Evolutionary conservation across 2,888 invertebrate genomes (phyloP).

Genomic region (Nematopogon swammerdamellus): DNA sequence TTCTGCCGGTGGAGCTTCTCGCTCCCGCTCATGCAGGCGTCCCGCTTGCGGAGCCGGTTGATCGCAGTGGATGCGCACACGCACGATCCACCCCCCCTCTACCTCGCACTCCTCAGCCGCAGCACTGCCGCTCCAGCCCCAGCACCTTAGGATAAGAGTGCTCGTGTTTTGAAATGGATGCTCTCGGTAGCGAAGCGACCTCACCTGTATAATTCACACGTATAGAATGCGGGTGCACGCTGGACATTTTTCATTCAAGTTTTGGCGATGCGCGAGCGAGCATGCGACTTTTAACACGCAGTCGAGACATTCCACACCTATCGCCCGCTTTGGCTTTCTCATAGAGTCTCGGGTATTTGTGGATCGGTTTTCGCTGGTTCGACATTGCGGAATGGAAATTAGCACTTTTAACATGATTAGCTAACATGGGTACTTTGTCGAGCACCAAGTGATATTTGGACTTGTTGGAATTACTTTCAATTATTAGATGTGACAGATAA

Average conservation of each 20-base stretch:
- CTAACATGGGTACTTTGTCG: too few relatives aligned
- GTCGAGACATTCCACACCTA: background rate
- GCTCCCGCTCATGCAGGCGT: constrained; percentile 26
- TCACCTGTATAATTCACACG: background rate
- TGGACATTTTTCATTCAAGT: background rate
- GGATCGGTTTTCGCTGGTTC: background rate
- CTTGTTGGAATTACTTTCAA: too few relatives aligned
- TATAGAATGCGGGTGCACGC: background rate
- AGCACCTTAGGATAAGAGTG: constrained; percentile 15
- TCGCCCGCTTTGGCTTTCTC: background rate
- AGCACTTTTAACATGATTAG: background rate
- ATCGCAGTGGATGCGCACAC: constrained; percentile 43
- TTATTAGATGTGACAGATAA: too few relatives aligned
- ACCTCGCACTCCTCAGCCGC: constrained; percentile 26
- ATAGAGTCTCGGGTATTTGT: background rate
- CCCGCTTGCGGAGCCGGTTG: constrained; percentile 14
- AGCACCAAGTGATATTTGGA: too few relatives aligned
- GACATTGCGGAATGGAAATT: background rate
- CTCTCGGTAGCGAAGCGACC: constrained; percentile 13
- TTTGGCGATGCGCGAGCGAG: background rate
- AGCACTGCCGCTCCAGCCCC: too few relatives aligned
- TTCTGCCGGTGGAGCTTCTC: constrained; percentile 15
- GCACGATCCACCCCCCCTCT: constrained; percentile 36
- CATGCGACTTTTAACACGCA: background rate
- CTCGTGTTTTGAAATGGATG: constrained; percentile 45